These are phyloP conservation scores for Chrysina gloriosa DNA, from an alignment of 2,888 invertebrate species.

Conservation along the genomic window DNA sequence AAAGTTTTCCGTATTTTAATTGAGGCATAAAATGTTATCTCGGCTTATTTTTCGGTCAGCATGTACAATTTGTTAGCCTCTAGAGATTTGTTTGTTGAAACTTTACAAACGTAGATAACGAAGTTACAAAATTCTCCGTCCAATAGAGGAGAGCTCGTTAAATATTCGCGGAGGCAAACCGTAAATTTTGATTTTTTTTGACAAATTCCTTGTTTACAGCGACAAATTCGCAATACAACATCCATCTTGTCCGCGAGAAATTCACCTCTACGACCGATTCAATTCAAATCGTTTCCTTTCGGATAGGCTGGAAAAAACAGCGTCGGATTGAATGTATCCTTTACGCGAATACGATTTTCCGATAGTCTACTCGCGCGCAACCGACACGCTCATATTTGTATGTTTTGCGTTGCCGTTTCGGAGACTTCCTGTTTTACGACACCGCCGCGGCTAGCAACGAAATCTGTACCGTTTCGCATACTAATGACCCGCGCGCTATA, in stretches of 20 bases:
- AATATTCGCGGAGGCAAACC: no score
- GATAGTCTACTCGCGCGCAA: slow-evolving; percentile 28
- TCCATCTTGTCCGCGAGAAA: background rate
- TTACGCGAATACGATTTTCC: slow-evolving; percentile 3
- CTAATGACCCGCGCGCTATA: slow-evolving; percentile 10
- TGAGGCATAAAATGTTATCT: no score
- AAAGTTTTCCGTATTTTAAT: no score
- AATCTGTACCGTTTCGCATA: slow-evolving; percentile 33
- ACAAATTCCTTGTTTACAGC: no score
- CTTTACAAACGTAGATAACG: no score
- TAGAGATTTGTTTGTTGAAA: no score
- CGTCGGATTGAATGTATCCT: background rate
- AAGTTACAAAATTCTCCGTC: no score
- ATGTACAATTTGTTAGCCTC: no score
- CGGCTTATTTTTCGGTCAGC: no score
- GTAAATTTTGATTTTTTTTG: no score
- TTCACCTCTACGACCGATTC: background rate
- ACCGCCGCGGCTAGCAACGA: slow-evolving; percentile 27
- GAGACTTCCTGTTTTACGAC: slow-evolving; percentile 37
- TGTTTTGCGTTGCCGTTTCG: slow-evolving; percentile 33
- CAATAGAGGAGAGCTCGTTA: no score
- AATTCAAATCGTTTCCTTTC: slow-evolving; percentile 7
- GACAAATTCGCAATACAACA: background rate
- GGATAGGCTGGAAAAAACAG: slow-evolving; percentile 1
- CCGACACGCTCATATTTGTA: slow-evolving; percentile 35